Conservation (phyloP, 2,888 invertebrate species). For the Cistogaster globosa region DNA sequence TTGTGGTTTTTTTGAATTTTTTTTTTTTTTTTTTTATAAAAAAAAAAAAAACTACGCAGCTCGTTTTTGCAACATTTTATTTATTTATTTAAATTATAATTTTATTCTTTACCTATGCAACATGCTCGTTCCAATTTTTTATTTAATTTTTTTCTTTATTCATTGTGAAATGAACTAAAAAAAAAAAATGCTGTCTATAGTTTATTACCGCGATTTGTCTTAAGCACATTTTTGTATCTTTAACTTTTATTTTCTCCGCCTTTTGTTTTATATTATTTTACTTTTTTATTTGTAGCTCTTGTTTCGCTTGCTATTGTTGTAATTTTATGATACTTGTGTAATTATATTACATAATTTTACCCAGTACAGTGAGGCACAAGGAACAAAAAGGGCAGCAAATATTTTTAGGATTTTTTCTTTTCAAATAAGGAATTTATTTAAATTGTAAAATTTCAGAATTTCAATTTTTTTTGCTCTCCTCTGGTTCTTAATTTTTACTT, state of each 20-base stretch:
- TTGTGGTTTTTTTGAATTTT: no score
- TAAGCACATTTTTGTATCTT: slow-evolving; percentile 49
- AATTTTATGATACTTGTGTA: slow-evolving; percentile 67
- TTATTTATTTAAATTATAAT: slow-evolving; percentile 15
- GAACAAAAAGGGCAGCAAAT: no score
- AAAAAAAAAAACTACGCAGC: neutral
- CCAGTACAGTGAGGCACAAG: slow-evolving; percentile 21
- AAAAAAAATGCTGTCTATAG: slow-evolving; percentile 64
- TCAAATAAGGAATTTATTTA: no score
- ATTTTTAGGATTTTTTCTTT: no score
- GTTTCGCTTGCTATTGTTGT: slow-evolving; percentile 57
- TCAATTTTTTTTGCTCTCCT: no score
- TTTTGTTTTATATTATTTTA: slow-evolving; percentile 25
- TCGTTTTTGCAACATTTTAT: slow-evolving; percentile 44
- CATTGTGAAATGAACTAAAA: slow-evolving; percentile 35
- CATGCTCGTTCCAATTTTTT: neutral
- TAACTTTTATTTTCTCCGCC: neutral
- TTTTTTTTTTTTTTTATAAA: no score
- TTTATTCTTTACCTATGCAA: slow-evolving; percentile 18
- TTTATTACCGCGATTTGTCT: slow-evolving; percentile 73
- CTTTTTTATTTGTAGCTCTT: slow-evolving; percentile 43
- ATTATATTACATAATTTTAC: slow-evolving; percentile 55
- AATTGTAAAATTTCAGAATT: no score
- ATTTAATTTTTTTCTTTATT: neutral
- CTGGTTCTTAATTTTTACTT: no score